phyloP scores from a whole-genome alignment of 2,797 vertebrate genomes.

The Otus scops region DNA sequence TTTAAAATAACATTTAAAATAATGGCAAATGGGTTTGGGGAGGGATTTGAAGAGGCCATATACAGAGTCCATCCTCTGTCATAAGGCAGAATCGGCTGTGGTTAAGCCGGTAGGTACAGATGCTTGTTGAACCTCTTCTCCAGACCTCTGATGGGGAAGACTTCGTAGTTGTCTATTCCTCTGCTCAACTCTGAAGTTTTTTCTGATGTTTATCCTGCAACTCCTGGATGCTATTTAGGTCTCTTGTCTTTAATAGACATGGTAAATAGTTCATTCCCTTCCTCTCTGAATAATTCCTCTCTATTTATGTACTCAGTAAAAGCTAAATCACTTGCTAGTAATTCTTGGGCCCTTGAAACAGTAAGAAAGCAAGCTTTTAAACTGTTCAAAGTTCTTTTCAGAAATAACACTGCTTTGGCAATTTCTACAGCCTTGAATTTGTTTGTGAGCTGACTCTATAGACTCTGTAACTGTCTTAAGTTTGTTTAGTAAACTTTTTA shows the following conservation, averaged over 20 bases:
- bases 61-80: background rate
- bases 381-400: background rate
- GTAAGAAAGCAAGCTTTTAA: background rate
- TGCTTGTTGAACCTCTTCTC: background rate
- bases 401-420: background rate
- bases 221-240: background rate
- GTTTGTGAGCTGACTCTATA: background rate
- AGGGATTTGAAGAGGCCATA: background rate
- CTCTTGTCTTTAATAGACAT: constrained; percentile 6
- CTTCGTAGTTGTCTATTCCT: background rate
- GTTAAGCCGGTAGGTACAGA: background rate
- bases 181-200: background rate
- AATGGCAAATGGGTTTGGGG: background rate
- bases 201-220: constrained; percentile 12
- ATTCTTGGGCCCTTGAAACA: constrained; percentile 22
- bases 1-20: background rate
- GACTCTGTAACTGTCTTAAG: background rate
- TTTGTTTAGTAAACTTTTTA: constrained; percentile 55
- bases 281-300: constrained; percentile 40
- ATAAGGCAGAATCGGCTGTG: background rate
- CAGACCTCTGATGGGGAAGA: background rate
- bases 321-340: constrained; percentile 40
- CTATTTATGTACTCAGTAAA: constrained; percentile 23
- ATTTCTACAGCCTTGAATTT: constrained; percentile 16
- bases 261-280: constrained; percentile 19